phyloP scores from a whole-genome alignment of 2,797 vertebrate genomes.

The Xenentodon cancila region DNA sequence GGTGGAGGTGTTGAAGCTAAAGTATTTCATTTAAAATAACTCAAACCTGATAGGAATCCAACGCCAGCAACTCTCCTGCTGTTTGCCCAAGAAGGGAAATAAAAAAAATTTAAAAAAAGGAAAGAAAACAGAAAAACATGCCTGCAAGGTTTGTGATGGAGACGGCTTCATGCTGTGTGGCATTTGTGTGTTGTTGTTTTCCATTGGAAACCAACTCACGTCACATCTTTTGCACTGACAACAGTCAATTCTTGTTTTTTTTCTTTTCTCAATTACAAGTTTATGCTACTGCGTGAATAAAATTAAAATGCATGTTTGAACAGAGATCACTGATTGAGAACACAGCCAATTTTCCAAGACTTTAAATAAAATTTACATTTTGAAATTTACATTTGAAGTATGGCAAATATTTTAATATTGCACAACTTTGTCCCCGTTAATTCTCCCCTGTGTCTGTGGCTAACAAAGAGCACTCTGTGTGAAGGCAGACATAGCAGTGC shows the following conservation, averaged over 20 bases:
- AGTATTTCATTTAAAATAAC: conserved; percentile 74
- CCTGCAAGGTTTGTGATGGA: conserved; percentile 45
- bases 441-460: conserved; percentile 42
- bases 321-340: neutral
- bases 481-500: conserved; percentile 74
- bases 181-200: conserved; percentile 67
- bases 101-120: conserved; percentile 9
- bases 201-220: conserved; percentile 46
- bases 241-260: neutral
- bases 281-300: neutral
- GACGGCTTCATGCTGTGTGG: conserved; percentile 65
- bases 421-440: conserved; percentile 31
- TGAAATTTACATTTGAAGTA: conserved; percentile 13
- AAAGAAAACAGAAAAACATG: conserved; percentile 56
- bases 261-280: neutral
- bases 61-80: conserved; percentile 50
- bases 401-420: conserved; percentile 20
- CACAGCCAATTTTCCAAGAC: neutral
- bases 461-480: conserved; percentile 72
- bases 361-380: neutral
- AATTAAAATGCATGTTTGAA: neutral
- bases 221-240: conserved; percentile 29
- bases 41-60: conserved; percentile 70
- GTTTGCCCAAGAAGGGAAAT: conserved; percentile 31
- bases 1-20: conserved; percentile 72